Evolutionary conservation across 1,140 invertebrate species (phyloP), one percentile per base, ranked within the genome.

Genomic region (Rhopalosiphum maidis): DNA sequence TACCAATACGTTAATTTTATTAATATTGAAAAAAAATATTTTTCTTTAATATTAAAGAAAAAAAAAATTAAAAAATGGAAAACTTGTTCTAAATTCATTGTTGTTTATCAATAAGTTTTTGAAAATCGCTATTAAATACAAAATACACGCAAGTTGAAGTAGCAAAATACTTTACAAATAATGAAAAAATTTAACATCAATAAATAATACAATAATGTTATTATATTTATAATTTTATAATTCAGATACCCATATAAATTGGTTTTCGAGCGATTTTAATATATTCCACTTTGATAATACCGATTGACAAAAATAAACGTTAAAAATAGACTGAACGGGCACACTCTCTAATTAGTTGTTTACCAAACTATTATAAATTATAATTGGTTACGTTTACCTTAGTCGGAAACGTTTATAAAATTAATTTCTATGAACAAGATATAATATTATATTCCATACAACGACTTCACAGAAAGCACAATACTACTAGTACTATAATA

Each of bases 321-420:
- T 89, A 55, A 37, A 89, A 89, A 89, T 89, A 89, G 88, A 55
- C 51, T 15, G 30, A 89, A 89, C 37, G 30, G 22, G 30, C 46
- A 35, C 35, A 8, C 11, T 55, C 35, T 55, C 8, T 89, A 89
- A 54, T 89, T 89, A 51, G 88, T 89, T 89, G 88, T 89, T 89
- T 89, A 55, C 37, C 51, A 4, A 46, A 54, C 87, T 15, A 35
- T n/a, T 55, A 41, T 89, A 89, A 89, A 23, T n/a, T 55, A 25
- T 89, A 55, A 89, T 55, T 55, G 51, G 35, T 89, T 89, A 46
- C 87, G 35, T 35, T 37, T 35, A 23, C 46, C 3, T 51, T 21
- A 51, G 48, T 37, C 2, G n/a, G 48, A 89, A 23, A 54, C 37
- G 37, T 41, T 85, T 25, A 41, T 41, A 43, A 25, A 85, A 43